These are phyloP conservation scores for Axis porcinus DNA, from an alignment of 2,113 vertebrate genomes.

Conservation along the genomic window DNA sequence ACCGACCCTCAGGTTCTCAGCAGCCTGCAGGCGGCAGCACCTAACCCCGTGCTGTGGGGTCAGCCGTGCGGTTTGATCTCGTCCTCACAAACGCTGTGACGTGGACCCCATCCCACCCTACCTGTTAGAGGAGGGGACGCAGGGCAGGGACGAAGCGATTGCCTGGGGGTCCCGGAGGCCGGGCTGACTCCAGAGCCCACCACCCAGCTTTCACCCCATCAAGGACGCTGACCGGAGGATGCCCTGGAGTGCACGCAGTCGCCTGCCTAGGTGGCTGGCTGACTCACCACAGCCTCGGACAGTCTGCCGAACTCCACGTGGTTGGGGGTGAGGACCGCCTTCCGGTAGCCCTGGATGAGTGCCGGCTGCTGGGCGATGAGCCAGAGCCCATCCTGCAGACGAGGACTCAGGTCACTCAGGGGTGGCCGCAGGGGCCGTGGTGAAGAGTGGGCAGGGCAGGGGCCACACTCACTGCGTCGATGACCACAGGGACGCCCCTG, in stretches of 20 bases:
- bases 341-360: slow-evolving; percentile 92
- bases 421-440: not conserved
- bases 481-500: slow-evolving; percentile 91
- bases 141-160: fast-evolving
- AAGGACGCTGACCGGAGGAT: fast-evolving
- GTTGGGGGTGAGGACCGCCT: slow-evolving; percentile 95
- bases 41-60: not conserved
- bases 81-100: not conserved
- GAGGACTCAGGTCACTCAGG: not conserved
- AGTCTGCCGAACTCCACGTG: slow-evolving; percentile 93
- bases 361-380: slow-evolving; percentile 91
- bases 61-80: not conserved
- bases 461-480: slow-evolving; percentile 93
- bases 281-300: slow-evolving; percentile 92
- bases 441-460: not conserved
- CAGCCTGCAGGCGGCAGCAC: not conserved
- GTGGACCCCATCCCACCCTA: not conserved
- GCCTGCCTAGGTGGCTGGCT: not conserved
- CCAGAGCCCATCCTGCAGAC: slow-evolving; percentile 94
- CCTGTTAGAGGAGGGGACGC: fast-evolving
- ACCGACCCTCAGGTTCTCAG: fast-evolving
- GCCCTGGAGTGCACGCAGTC: fast-evolving
- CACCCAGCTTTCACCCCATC: not conserved
- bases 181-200: not conserved
- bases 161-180: not conserved